A percentile compares a stretch with the other conserved stretches of the same genome.
Conservation (phyloP, 2,113 vertebrate species). For the Prietella phreatophila region DNA sequence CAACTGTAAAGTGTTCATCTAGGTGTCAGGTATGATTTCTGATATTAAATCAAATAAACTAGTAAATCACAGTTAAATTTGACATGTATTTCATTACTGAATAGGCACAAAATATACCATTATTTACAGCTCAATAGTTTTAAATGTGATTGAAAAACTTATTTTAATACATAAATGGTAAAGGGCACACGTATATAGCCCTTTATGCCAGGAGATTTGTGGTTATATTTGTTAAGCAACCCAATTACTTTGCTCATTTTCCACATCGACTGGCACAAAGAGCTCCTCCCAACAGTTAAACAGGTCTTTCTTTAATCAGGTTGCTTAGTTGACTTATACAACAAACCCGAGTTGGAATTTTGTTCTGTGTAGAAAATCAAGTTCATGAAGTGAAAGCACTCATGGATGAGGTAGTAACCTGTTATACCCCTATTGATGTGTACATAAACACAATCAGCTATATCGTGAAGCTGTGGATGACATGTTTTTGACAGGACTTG, state of each 20-base stretch:
- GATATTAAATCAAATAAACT: too few relatives aligned
- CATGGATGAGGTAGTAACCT: neutral
- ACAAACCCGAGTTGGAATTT: neutral
- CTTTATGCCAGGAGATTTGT: constrained; percentile 22
- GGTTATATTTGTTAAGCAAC: constrained; percentile 53
- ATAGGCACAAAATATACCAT: too few relatives aligned
- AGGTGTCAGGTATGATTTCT: too few relatives aligned
- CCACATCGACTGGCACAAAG: constrained; percentile 6
- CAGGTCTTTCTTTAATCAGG: neutral
- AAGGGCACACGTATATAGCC: too few relatives aligned
- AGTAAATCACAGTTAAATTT: too few relatives aligned
- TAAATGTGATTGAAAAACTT: too few relatives aligned
- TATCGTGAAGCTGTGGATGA: neutral
- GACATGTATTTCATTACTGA: too few relatives aligned
- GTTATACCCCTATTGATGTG: neutral
- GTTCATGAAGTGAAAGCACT: neutral
- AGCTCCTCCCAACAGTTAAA: constrained; percentile 3
- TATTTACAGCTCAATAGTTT: too few relatives aligned
- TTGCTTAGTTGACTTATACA: neutral
- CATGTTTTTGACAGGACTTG: neutral
- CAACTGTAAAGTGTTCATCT: too few relatives aligned
- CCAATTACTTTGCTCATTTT: constrained; percentile 20
- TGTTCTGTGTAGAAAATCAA: neutral
- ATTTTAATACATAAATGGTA: too few relatives aligned
- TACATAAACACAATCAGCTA: neutral